Base-by-base conservation (phyloP, 2,888 invertebrate species). In the Mythimna impura region DNA sequence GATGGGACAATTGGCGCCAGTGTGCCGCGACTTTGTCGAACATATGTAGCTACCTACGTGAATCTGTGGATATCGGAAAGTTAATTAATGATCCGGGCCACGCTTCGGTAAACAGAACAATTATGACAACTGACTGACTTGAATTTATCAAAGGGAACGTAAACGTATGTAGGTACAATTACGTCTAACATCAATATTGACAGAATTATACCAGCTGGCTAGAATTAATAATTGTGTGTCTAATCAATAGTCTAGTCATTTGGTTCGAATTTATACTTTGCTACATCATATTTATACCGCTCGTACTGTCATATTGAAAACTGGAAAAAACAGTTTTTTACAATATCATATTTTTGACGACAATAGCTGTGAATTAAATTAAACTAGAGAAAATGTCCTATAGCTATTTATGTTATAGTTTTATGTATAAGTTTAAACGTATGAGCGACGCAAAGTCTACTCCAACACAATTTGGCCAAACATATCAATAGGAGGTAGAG, bases 1-100 rank as follows among this genome's bases (percentile, higher is more conserved):
- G 84, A 80, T 75, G 77, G 66, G 73, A 80, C 71, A 54, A 82
- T 78, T 68, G 86, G 87, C 83, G 87, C 84, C 83, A 60, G 73
- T 63, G 52, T 68, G 84, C 73, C 87, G 79, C 76, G 84, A 70
- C 82, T 79, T 64, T 30, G 62, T 73, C 66, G 68, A 72, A 76
- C 78, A 75, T 78, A 78, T 66, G 75, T 79, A 69, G 63, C 58
- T 65, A 68, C n/a, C 47, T 9, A 47, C 30, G 40, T 47, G 75
- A 80, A 86, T 76, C 78, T 67, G 65, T 78, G 73, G 73, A 69
- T 82, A 82, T 71, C 75, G 85, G 71, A 82, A 84, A 74, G 81
- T 81, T 83, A 86, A 81, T 82, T 85, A 85, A 86, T 85, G 85
- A 81, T 58, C 60, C 60, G 40, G 69, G 54, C 20, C 61, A 68